Evolutionary conservation across 2,113 vertebrate species (phyloP).

Genomic region (Cromileptes altivelis): DNA sequence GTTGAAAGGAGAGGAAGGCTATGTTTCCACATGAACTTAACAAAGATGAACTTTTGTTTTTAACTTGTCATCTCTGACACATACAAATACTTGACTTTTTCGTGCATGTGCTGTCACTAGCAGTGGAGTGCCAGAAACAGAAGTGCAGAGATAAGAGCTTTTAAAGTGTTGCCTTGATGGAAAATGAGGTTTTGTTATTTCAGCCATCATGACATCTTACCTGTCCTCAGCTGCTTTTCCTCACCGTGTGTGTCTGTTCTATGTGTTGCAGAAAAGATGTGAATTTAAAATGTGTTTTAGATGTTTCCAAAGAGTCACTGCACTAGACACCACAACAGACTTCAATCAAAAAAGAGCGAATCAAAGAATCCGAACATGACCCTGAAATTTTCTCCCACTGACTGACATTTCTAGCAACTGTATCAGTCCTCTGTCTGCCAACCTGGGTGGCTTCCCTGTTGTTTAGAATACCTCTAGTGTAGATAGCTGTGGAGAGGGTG

Average conservation of each 20-base stretch:
- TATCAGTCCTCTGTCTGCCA: slow-evolving; percentile 33
- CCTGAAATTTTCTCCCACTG: background rate
- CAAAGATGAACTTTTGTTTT: slow-evolving; percentile 41
- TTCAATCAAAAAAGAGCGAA: background rate
- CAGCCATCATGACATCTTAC: slow-evolving; percentile 41
- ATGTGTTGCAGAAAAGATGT: slow-evolving; percentile 4
- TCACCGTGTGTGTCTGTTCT: slow-evolving; percentile 41
- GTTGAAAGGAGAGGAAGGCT: slow-evolving; percentile 66
- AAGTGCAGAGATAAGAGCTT: slow-evolving; percentile 58
- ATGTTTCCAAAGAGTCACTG: background rate
- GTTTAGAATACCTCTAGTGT: slow-evolving; percentile 66
- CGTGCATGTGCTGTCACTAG: slow-evolving; percentile 34
- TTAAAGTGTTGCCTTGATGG: slow-evolving; percentile 66
- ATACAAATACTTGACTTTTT: slow-evolving; percentile 51
- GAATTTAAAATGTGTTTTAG: background rate
- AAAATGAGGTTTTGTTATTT: slow-evolving; percentile 64
- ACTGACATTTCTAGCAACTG: slow-evolving; percentile 13
- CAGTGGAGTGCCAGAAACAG: slow-evolving; percentile 54
- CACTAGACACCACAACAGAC: background rate
- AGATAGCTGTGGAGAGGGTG: slow-evolving; percentile 69
- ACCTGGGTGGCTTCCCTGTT: slow-evolving; percentile 71
- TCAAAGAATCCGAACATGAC: background rate
- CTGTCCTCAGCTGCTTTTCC: slow-evolving; percentile 59
- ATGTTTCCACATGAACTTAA: slow-evolving; percentile 47
- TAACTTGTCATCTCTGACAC: slow-evolving; percentile 37